A percentile compares a stretch with the other conserved stretches of the same genome.
Conservation (phyloP, 2,888 invertebrate genomes). For the Drosophila kuntzei region DNA sequence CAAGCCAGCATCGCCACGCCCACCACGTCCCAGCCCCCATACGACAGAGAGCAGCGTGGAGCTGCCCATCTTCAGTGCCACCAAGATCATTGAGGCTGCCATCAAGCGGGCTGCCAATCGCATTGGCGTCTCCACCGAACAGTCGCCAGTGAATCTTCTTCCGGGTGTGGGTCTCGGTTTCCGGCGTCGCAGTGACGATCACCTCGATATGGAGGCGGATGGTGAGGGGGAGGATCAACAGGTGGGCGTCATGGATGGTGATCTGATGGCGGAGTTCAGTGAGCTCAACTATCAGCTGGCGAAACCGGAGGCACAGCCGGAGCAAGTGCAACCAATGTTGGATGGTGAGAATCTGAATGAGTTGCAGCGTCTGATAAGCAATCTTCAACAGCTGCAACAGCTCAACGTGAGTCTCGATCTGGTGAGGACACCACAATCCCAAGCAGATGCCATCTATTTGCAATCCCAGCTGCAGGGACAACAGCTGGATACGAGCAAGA, state of each 20-base stretch:
- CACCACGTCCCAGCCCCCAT: constrained; percentile 55
- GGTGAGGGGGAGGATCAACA: constrained; percentile 22
- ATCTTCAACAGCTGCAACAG: constrained; percentile 84
- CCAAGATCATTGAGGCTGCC: constrained; percentile 83
- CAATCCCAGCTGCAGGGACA: constrained; percentile 62
- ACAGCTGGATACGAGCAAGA: constrained; percentile 54
- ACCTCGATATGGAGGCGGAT: constrained; percentile 36
- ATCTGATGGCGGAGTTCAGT: constrained; percentile 80
- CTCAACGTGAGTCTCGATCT: constrained; percentile 74
- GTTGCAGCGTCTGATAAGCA: constrained; percentile 86
- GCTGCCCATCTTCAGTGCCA: constrained; percentile 82
- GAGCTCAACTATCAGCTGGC: constrained; percentile 82
- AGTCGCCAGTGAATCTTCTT: constrained; percentile 39
- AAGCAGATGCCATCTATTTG: constrained; percentile 76
- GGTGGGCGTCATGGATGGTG: constrained; percentile 63
- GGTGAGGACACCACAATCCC: constrained; percentile 61
- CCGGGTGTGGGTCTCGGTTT: constrained; percentile 57
- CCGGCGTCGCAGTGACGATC: constrained; percentile 69
- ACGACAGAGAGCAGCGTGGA: constrained; percentile 78
- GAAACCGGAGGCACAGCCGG: constrained; percentile 67
- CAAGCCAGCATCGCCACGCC: constrained; percentile 68
- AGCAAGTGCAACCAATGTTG: constrained; percentile 52
- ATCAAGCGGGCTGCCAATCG: constrained; percentile 81
- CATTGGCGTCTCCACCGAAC: constrained; percentile 81
- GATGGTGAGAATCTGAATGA: constrained; percentile 86